A percentile compares a stretch with the other conserved stretches of the same genome.
Evolutionary conservation across 2,888 invertebrate species (phyloP).

Genomic region (Ecdyonurus torrentis): DNA sequence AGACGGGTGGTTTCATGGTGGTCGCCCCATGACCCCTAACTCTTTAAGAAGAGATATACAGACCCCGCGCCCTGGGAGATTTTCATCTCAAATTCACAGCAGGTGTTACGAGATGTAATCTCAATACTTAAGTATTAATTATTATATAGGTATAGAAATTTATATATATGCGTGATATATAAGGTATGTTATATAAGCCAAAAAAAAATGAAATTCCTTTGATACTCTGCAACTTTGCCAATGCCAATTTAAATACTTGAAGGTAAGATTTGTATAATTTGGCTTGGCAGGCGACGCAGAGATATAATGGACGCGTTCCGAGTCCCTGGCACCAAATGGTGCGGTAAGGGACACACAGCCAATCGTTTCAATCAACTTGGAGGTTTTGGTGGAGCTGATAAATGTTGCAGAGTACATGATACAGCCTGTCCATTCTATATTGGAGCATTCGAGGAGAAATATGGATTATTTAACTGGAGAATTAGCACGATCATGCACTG

Average conservation of each 20-base stretch:
- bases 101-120: not conserved
- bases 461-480: conserved; percentile 75
- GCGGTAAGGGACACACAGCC: conserved; percentile 74
- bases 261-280: not conserved
- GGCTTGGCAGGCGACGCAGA: conserved; percentile 28
- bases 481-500: conserved; percentile 85
- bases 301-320: conserved; percentile 48
- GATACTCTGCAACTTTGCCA: not conserved
- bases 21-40: not conserved
- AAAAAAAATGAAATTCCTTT: not conserved
- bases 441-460: conserved; percentile 64
- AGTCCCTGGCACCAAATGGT: conserved; percentile 87
- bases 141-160: not conserved
- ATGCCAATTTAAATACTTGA: not conserved
- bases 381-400: conserved; percentile 64
- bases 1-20: not conserved
- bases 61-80: not conserved
- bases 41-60: too few species aligned
- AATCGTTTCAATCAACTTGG: conserved; percentile 67
- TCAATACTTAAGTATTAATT: not conserved
- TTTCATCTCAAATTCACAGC: too few species aligned
- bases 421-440: conserved; percentile 70
- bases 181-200: not conserved
- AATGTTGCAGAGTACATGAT: conserved; percentile 71
- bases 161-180: too few species aligned